Evolutionary conservation across 2,888 invertebrate genomes (phyloP).

Genomic region (Seira sanloemensis): DNA sequence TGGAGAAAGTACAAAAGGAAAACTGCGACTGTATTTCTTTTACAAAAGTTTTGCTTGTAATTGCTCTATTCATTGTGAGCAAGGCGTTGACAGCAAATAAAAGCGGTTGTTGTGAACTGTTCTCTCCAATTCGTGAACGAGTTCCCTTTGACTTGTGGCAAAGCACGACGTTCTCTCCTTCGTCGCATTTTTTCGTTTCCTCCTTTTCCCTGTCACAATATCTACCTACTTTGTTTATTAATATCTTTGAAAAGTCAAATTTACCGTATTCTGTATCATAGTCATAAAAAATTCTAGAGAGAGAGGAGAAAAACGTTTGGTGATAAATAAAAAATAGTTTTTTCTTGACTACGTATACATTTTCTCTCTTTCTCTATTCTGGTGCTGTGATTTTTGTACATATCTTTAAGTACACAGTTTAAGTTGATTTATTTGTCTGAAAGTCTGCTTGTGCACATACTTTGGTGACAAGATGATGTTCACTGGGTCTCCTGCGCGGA

Average conservation of each 20-base stretch:
- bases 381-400: slow-evolving; percentile 22
- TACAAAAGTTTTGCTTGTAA: background rate
- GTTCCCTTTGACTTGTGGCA: too few relatives aligned
- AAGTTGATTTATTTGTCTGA: background rate
- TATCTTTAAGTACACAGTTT: background rate
- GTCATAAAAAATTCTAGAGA: background rate
- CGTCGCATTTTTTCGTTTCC: background rate
- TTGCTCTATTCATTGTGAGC: background rate
- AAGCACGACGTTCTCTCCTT: background rate
- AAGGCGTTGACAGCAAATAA: background rate
- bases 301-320: too few relatives aligned
- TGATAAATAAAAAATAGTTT: background rate
- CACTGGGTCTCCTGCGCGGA: slow-evolving; percentile 71
- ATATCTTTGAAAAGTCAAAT: background rate
- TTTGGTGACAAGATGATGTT: slow-evolving; percentile 69
- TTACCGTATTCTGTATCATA: background rate
- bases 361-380: background rate
- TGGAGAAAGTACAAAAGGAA: slow-evolving; percentile 48
- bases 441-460: background rate
- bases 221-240: background rate
- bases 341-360: too few relatives aligned
- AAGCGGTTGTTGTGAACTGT: background rate
- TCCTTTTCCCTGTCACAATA: background rate
- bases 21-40: background rate
- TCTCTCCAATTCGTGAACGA: background rate